Percentiles rank a stretch among this genome's conserved stretches.
phyloP scores from a whole-genome alignment of 2,888 invertebrate species.

The Xanthorhoe designata region DNA sequence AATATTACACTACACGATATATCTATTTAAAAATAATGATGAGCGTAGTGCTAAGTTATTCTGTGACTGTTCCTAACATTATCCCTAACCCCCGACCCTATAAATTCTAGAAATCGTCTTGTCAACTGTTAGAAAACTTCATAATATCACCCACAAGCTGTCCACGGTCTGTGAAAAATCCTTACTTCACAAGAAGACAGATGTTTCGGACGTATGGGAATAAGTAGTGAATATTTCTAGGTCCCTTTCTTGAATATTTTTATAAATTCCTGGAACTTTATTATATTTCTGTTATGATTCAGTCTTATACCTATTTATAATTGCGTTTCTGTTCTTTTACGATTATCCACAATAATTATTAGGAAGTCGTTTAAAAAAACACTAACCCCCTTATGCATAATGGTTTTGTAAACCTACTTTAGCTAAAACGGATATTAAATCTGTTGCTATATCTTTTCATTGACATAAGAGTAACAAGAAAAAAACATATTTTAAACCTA shows the following conservation, averaged over 20 bases:
- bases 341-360: too few relatives aligned
- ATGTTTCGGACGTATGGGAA: constrained; percentile 1
- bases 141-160: constrained; percentile 25
- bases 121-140: constrained; percentile 23
- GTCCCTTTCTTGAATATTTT: neutral
- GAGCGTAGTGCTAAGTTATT: neutral
- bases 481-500: too few relatives aligned
- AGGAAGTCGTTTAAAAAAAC: too few relatives aligned
- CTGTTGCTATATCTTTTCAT: too few relatives aligned
- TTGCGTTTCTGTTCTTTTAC: too few relatives aligned
- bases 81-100: neutral
- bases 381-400: too few relatives aligned
- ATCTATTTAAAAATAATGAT: too few relatives aligned
- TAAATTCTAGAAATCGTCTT: constrained; percentile 7
- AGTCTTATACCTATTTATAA: too few relatives aligned
- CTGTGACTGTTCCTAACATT: neutral
- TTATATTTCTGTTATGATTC: neutral
- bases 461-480: too few relatives aligned
- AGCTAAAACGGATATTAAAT: too few relatives aligned
- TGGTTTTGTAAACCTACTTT: too few relatives aligned
- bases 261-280: neutral
- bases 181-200: neutral
- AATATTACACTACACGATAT: too few relatives aligned
- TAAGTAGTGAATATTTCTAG: neutral
- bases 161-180: neutral